Base-by-base conservation (phyloP, 2,797 vertebrate genomes). In the Thalassophryne amazonica region DNA sequence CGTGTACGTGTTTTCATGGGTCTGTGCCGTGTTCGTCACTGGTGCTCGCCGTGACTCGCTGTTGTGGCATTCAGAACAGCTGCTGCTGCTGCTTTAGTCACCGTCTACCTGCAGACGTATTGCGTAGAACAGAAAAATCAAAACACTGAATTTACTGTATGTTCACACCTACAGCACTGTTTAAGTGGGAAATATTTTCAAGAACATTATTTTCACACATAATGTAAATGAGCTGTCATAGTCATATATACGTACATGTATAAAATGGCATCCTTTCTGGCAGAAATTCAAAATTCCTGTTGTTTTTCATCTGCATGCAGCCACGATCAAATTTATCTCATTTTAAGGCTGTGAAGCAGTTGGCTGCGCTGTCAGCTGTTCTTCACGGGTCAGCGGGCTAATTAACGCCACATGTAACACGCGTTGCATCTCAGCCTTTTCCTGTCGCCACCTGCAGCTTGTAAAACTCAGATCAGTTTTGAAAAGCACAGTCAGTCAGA, bases 401-500 rank as follows among this genome's bases (percentile, higher is more conserved):
- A 79, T 43, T 31, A 46, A 28, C 37, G 36, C 52, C 48, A 46
- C 41, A 53, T 64, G 55, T 24, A 27, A 6, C 22, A 25, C 4
- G 1, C 58, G 34, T 54, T 46, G 35, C 20, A 17, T 37, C 13
- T 4, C 38, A 39, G 34, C 33, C 42, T 53, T 49, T 37, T 34
- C 35, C 17, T 32, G 35, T 22, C 14, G 5, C 28, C 31, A 6
- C 24, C n/a, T n/a, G n/a, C n/a, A n/a, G n/a, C n/a, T n/a, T n/a
- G n/a, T n/a, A n/a, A n/a, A n/a, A n/a, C n/a, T n/a, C n/a, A 41
- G 41, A 59, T 73, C 45, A 51, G 83, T 60, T 55, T 16, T 25
- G 43, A 66, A 48, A 36, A 60, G 53, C 42, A 53, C 53, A 56
- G 71, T 29, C 36, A 37, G 69, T 54, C 30, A 20, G 1, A 35